Evolutionary conservation across 2,113 vertebrate species (phyloP).

Genomic region (Zeus faber): DNA sequence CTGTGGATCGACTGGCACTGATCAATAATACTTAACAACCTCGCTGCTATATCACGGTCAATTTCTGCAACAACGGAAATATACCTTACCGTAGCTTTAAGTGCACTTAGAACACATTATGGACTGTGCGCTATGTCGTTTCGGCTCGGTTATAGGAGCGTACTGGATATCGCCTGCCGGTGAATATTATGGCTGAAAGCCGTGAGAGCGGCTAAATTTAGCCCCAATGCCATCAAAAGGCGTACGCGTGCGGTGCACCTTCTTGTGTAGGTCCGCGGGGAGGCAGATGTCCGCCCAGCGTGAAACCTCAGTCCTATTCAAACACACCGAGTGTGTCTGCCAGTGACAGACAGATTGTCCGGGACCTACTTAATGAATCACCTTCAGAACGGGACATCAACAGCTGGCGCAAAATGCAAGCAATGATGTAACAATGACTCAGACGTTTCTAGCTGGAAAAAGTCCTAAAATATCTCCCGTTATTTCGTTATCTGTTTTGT

Average conservation of each 20-base stretch:
- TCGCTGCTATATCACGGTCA: no score
- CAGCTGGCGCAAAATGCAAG: slow-evolving; percentile 26
- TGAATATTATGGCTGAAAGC: no score
- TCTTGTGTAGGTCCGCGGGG: slow-evolving; percentile 39
- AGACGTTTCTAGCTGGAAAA: slow-evolving; percentile 2
- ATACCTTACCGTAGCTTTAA: no score
- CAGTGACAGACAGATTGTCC: slow-evolving; percentile 44
- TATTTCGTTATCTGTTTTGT: neutral
- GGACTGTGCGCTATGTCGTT: no score
- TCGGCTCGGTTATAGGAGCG: no score
- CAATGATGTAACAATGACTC: neutral
- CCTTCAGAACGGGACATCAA: slow-evolving; percentile 22
- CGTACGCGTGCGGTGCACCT: slow-evolving; percentile 45
- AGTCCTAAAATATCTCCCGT: slow-evolving; percentile 2
- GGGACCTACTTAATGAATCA: slow-evolving; percentile 43
- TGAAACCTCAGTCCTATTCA: slow-evolving; percentile 48
- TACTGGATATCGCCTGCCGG: no score
- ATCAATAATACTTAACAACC: no score
- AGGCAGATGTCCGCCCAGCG: slow-evolving; percentile 59
- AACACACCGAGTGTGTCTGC: slow-evolving; percentile 32
- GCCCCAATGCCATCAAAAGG: slow-evolving; percentile 26
- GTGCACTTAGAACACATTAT: no score
- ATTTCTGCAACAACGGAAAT: no score
- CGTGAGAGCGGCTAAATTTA: no score
- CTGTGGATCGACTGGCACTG: no score